Base-by-base conservation (phyloP, 1,140 invertebrate species). In the Aphelinus atriplicis region DNA sequence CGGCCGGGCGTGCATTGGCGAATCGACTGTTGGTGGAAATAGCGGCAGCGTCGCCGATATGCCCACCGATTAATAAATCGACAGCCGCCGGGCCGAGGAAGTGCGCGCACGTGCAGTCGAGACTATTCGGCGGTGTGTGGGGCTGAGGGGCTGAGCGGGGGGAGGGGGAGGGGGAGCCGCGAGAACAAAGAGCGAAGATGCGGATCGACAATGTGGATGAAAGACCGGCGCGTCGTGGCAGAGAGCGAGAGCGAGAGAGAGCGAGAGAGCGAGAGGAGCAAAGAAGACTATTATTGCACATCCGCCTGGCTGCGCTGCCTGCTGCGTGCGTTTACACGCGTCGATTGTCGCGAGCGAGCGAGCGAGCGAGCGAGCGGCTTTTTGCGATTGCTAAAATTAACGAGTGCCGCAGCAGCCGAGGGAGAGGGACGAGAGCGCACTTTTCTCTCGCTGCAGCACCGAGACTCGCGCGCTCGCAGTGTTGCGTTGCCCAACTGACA, bases 361-460 rank as follows among this genome's bases (percentile, higher is more conserved):
- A 26, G 61, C 65, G 65, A 26, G 26, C 26, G 26, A 26, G 26
- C 26, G 26, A 26, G 26, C 66, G 26, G 60, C 56, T 75, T 70
- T 75, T 75, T 70, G 66, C 73, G 45, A 70, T 70, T 51, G 50
- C 67, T 75, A 70, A 75, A 75, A 75, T 75, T 75, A 75, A 75
- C 67, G 67, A 58, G 45, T 50, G 4, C 6, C 56, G 6, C 43
- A 9, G 42, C 26, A 26, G 26, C 26, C 26, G 26, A 26, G 26
- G 26, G 26, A 26, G 26, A 26, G 26, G 26, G 26, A 26, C 26
- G 26, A 26, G 26, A 26, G 26, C 26, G 26, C 26, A 26, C 26
- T 26, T 26, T 26, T 26, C 26, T 7, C 2, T 6, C 45, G 6
- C 43, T 47, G 5, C 9, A 45, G 42, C 58, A 61, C 1, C 7